A percentile compares a stretch with the other conserved stretches of the same genome.
Conservation (phyloP, 53 echinoderm and acorn worm genomes). For the Patiria pectinifera region DNA sequence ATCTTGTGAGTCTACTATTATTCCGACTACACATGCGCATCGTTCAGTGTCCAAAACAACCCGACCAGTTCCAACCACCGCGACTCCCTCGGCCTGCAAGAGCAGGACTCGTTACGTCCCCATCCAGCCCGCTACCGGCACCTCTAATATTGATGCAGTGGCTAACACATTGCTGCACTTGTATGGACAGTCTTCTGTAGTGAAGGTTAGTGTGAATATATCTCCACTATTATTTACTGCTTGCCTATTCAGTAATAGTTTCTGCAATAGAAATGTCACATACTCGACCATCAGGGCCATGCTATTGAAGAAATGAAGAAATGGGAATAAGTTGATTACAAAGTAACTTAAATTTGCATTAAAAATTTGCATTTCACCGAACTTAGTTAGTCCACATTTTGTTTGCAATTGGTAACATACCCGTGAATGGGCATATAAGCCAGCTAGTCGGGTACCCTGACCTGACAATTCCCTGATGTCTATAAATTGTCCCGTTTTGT, state of each 20-base stretch:
- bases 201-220: not conserved
- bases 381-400: too few relatives aligned
- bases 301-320: too few relatives aligned
- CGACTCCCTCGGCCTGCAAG: conserved; percentile 13
- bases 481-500: too few relatives aligned
- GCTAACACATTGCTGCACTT: not conserved
- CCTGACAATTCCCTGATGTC: too few relatives aligned
- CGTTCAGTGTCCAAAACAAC: not conserved
- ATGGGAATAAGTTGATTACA: too few relatives aligned
- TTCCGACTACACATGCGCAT: not conserved
- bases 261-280: too few relatives aligned
- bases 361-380: too few relatives aligned
- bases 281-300: too few relatives aligned
- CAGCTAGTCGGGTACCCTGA: too few relatives aligned
- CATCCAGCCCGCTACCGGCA: conserved; percentile 37
- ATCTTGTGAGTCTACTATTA: not conserved
- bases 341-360: too few relatives aligned
- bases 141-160: not conserved
- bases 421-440: too few relatives aligned
- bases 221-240: not conserved
- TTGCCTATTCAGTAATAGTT: not conserved
- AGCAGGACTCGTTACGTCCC: conserved; percentile 29
- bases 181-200: not conserved
- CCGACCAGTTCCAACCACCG: not conserved
- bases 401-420: too few relatives aligned